Base-by-base conservation (phyloP, 1,140 invertebrate genomes). In the Halotydeus destructor region DNA sequence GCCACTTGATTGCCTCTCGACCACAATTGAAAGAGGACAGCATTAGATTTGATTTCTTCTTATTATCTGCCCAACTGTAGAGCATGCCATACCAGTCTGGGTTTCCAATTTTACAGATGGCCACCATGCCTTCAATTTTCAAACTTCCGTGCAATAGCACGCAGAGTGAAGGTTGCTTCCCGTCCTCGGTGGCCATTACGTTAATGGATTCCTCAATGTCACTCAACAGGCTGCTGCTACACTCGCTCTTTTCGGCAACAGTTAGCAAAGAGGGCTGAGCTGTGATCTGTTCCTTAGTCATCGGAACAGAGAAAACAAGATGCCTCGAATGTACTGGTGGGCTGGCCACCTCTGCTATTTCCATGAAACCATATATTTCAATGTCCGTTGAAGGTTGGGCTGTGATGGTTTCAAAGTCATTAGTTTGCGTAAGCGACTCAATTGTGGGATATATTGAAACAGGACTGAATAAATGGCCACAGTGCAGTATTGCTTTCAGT, bases 11-110 rank as follows among this genome's bases (percentile, higher is more conserved):
- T 2, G 76, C 68, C 57, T 81, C 69, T 21, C 48, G 32, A 25
- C 67, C 67, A 27, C 83, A 85, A 50, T 81, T 74, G 52, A 94
- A 66, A 9, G 85, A 65, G 9, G 82, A 85, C 5, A 94, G 60
- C 75, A 94, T 82, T 8, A 94, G 61, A 60, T 89, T 93, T 0
- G 85, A 91, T 56, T 91, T 89, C 53, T 93, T 91, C 53, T 91
- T 88, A 23, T 72, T 77, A 56, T 93, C 85, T 5, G 83, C 79
- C 75, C 81, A 91, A 0, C 85, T 86, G 55, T 86, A 83, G 35
- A 94, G 67, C 49, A 93, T 79, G 22, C 86, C 88, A 63, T 74
- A 94, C 88, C 86, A 94, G 49, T 86, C 76, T 1, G 35, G 9
- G 44, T 22, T 47, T 78, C 65, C 55, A 14, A 66, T 44, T 45